Percentiles rank a stretch among this genome's conserved stretches.
phyloP scores from a whole-genome alignment of 1,140 invertebrate genomes.

The Lordiphosa mommai region DNA sequence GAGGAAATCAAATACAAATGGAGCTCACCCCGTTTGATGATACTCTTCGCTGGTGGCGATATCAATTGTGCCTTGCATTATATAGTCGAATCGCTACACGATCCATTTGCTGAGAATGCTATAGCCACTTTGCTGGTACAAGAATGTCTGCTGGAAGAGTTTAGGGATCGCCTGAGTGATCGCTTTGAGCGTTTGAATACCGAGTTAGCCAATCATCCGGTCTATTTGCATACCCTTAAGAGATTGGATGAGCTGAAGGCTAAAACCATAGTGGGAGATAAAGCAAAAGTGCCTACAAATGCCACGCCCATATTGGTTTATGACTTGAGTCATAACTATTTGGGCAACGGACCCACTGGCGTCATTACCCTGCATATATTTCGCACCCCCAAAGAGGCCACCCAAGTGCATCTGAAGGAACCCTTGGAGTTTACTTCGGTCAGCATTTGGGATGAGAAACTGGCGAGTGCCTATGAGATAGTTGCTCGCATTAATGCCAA shows the following conservation, averaged over 20 bases:
- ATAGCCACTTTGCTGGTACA: constrained; percentile 56
- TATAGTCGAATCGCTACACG: constrained; percentile 45
- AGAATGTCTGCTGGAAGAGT: constrained; percentile 43
- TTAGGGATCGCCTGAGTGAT: constrained; percentile 24
- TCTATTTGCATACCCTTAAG: constrained; percentile 19
- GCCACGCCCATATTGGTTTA: constrained; percentile 43
- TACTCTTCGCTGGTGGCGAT: constrained; percentile 58
- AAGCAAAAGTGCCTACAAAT: constrained; percentile 17
- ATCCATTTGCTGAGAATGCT: constrained; percentile 40
- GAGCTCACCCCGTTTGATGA: constrained; percentile 45
- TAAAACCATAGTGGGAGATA: constrained; percentile 41
- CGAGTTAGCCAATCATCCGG: constrained; percentile 29
- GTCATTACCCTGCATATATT: constrained; percentile 69
- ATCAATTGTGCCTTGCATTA: constrained; percentile 54
- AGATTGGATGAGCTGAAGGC: constrained; percentile 45
- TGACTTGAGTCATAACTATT: constrained; percentile 51
- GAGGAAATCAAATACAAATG: constrained; percentile 13
- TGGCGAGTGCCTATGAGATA: constrained; percentile 59
- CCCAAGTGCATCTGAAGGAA: constrained; percentile 45
- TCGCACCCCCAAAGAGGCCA: constrained; percentile 64
- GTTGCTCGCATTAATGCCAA: constrained; percentile 20
- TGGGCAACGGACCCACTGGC: constrained; percentile 47
- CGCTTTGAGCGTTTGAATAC: constrained; percentile 21
- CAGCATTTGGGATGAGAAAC: constrained; percentile 68
- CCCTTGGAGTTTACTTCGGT: constrained; percentile 33